Base-by-base conservation (phyloP, 92 coral and sea anemone species). In the Hydrozoanthus gracilis region DNA sequence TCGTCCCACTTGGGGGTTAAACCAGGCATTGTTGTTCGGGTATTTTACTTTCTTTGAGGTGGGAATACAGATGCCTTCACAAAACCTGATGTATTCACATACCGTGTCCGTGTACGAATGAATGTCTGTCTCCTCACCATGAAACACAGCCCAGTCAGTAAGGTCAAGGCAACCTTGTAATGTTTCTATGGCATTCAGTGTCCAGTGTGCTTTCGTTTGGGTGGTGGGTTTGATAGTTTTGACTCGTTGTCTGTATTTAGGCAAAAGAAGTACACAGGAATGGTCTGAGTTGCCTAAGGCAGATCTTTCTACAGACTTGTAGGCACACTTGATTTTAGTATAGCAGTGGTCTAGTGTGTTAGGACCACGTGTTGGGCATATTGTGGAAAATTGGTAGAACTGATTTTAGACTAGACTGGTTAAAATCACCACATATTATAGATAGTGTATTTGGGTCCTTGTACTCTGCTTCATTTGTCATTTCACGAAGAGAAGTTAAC, bases 401-500 rank as follows among this genome's bases (percentile, higher is more conserved):
- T 52, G 58, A 52, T 52, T 52, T 52, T 52, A 52, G 58, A 52
- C 58, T 52, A 52, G 58, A 52, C 58, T 52, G 58, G 58, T 52
- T 52, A 52, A 52, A 52, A 52, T 52, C 58, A 5, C 58, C 58
- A 52, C 58, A 52, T 52, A 52, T 52, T 52, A 52, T 52, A 52
- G 58, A 66, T 13, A 66, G 35, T 66, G 71, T 66, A 66, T 66
- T 66, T 66, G 71, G 71, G 71, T 66, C 71, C 71, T 66, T 66
- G 20, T 66, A 13, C 71, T 66, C 71, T 66, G 71, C 71, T 52
- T 52, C 58, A 66, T 66, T 66, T 66, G 27, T 66, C 27, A 66
- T 66, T 66, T 66, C 71, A 66, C 71, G 71, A 66, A 66, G 71
- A 66, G 71, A 66, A 66, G 20, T 66, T 66, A 66, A 66, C 20